These are phyloP conservation scores for Clivina fossor DNA, from an alignment of 2,888 invertebrate species.

Conservation along the genomic window DNA sequence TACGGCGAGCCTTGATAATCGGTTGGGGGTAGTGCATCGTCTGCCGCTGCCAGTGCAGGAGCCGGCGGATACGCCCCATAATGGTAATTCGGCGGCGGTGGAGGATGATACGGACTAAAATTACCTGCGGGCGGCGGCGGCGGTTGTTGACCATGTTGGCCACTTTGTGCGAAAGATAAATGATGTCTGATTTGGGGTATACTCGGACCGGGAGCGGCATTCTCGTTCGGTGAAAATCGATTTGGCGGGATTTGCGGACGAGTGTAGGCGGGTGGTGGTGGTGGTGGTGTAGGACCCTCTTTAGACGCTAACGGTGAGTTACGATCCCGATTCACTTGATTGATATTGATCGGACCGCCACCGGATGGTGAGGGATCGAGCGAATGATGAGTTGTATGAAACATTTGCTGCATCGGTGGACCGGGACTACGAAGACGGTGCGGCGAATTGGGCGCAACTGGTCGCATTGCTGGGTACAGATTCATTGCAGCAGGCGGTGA, in stretches of 20 bases:
- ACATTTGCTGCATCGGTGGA: constrained; percentile 49
- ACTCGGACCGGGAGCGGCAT: constrained; percentile 49
- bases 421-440: constrained; percentile 40
- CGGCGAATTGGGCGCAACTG: constrained; percentile 36
- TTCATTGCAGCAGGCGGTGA: constrained; percentile 44
- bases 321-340: constrained; percentile 41
- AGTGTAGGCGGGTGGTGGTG: constrained; percentile 49
- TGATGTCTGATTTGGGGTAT: constrained; percentile 45
- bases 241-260: constrained; percentile 48
- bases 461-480: constrained; percentile 43
- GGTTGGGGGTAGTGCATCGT: constrained; percentile 49
- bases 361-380: constrained; percentile 60
- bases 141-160: constrained; percentile 42
- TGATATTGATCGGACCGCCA: constrained; percentile 55
- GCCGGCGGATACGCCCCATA: constrained; percentile 54
- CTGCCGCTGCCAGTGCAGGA: constrained; percentile 50
- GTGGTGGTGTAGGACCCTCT: constrained; percentile 42
- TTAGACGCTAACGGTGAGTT: constrained; percentile 44
- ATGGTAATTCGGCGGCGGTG: constrained; percentile 54
- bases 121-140: constrained; percentile 50
- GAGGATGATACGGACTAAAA: constrained; percentile 54
- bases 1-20: constrained; percentile 53
- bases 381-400: constrained; percentile 55
- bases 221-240: constrained; percentile 45
- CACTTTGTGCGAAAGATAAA: constrained; percentile 37